Base-by-base conservation (phyloP, 2,888 invertebrate genomes). In the Lycophotia porphyrea region DNA sequence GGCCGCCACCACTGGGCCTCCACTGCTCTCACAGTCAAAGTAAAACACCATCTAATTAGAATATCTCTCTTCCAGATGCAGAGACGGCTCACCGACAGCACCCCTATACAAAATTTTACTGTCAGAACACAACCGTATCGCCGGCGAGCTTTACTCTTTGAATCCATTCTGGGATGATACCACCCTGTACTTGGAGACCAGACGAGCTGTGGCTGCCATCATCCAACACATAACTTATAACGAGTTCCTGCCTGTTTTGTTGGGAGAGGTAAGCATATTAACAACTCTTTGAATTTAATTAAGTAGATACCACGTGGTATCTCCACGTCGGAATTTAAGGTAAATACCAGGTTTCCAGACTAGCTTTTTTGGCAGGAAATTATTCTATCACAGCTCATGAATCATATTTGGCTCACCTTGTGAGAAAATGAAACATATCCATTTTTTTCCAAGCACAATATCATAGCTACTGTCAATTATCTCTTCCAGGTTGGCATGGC, bases 191-290 rank as follows among this genome's bases (percentile, higher is more conserved):
- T 94, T 98, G 84, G 98, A 98, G 92, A 97, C 98, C 5, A 97
- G 98, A 70, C 96, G 98, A 66, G 97, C 98, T 21, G 97, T 98
- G 21, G 97, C 98, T 0, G 98, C 98, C 0, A 97, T 98, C 91
- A 97, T 98, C 60, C 98, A 98, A 85, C 98, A 98, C 88, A 98
- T 98, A 74, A 98, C 98, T 0, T 98, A 97, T 92, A 98, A 98
- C 88, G 98, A 98, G 92, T 98, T 98, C 93, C 94, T 98, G 76
- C 98, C 98, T 0, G 97, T 98, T 72, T 96, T 98, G 21, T 93
- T 98, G 65, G 98, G 98, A 77, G 97, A 98, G 96, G 98, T 98
- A 93, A 96, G 94, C 31, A 34, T 34, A 8, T 55, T 55, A 27
- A 7, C 7, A 2, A 55, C 15, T 27, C 13, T 52, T 52, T 52